Conservation (phyloP, 1,140 invertebrate species). For the Aphis gossypii region DNA sequence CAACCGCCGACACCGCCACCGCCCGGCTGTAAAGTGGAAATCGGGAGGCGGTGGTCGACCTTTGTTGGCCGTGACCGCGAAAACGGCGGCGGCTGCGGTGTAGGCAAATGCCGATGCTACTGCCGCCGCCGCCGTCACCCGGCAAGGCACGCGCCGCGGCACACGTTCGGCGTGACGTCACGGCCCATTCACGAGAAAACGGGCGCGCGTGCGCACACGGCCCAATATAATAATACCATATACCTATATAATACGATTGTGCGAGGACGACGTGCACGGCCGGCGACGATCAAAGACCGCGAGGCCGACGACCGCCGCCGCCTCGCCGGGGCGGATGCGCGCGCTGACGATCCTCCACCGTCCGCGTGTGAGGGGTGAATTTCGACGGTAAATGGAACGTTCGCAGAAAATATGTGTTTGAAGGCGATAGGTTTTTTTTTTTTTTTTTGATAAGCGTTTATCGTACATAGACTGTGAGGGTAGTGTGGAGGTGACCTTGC, state of each 20-base stretch:
- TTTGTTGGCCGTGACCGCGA: conserved; percentile 49
- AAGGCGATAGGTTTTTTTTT: neutral
- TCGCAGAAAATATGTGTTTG: neutral
- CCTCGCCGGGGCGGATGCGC: neutral
- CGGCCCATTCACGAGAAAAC: conserved; percentile 3
- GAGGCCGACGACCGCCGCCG: neutral
- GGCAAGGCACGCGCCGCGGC: conserved; percentile 26
- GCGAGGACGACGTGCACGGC: neutral
- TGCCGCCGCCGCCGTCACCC: neutral
- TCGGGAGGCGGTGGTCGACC: conserved; percentile 5
- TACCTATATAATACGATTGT: neutral
- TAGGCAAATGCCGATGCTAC: neutral
- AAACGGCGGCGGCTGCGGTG: neutral
- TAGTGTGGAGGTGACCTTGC: too few relatives aligned
- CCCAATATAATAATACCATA: neutral
- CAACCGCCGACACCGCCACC: neutral
- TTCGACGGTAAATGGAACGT: neutral
- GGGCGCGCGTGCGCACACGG: conserved; percentile 22
- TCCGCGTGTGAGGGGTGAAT: neutral
- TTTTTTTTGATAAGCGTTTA: too few relatives aligned
- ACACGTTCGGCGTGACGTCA: conserved; percentile 22
- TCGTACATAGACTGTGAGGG: too few relatives aligned
- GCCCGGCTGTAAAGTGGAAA: neutral
- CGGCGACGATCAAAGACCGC: neutral
- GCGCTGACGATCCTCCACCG: neutral